A percentile compares a stretch with the other conserved stretches of the same genome.
phyloP scores from a whole-genome alignment of 2,888 invertebrate genomes.

The Plagiodera versicolora region DNA sequence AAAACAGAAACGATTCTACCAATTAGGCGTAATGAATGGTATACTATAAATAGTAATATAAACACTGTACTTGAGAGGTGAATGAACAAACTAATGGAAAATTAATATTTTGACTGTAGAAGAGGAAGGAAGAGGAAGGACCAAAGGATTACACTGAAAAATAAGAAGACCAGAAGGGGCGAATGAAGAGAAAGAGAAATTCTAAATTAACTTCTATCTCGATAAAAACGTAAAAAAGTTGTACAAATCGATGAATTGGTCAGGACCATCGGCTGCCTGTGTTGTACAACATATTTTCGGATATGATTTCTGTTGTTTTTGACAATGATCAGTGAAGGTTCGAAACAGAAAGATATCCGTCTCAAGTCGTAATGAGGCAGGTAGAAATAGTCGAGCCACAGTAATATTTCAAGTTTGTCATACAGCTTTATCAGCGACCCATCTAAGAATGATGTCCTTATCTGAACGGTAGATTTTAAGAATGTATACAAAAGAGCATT shows the following conservation, averaged over 20 bases:
- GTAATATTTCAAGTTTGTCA: conserved; percentile 38
- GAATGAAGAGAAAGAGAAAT: no score
- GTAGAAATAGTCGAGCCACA: conserved; percentile 30
- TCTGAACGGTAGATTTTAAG: conserved; percentile 39
- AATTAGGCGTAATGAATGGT: no score
- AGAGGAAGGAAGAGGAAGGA: no score
- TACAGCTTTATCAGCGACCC: conserved; percentile 35
- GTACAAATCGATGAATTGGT: background rate
- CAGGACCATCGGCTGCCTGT: background rate
- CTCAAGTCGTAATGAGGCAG: conserved; percentile 28
- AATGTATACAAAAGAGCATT: conserved; percentile 31
- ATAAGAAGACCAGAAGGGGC: no score
- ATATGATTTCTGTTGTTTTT: conserved; percentile 10
- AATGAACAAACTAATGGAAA: no score
- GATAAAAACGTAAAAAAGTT: background rate
- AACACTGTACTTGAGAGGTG: no score
- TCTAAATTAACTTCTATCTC: no score
- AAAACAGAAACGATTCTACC: no score
- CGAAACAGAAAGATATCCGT: conserved; percentile 20
- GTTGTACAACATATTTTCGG: conserved; percentile 8
- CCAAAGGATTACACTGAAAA: no score
- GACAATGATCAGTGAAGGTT: conserved; percentile 25
- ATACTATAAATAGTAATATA: no score
- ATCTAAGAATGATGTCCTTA: conserved; percentile 37
- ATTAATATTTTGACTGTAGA: no score